Percentiles rank a stretch among this genome's conserved stretches.
Evolutionary conservation across 2,797 vertebrate species (phyloP).

Genomic region (Cyclopterus lumpus): DNA sequence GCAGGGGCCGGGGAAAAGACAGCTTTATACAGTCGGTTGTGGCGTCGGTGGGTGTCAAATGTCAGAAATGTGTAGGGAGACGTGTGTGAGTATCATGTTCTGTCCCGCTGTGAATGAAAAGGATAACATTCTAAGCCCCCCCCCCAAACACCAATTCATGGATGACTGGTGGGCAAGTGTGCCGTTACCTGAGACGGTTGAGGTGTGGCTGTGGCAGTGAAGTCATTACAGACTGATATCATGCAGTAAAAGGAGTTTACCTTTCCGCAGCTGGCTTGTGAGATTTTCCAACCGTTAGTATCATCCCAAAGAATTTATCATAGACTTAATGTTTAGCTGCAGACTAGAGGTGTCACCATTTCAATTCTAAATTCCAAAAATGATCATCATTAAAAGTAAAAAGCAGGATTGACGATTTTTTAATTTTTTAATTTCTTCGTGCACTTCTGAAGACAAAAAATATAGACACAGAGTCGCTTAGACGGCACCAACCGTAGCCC

Average conservation of each 20-base stretch:
- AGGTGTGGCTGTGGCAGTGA: conserved; percentile 27
- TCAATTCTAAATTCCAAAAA: not conserved
- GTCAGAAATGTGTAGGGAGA: conserved; percentile 63
- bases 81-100: conserved; percentile 58
- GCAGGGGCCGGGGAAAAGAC: not conserved
- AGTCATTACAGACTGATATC: conserved; percentile 28
- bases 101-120: conserved; percentile 56
- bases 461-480: too few relatives aligned
- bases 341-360: not conserved
- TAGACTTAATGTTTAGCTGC: not conserved
- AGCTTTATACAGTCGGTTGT: conserved; percentile 5
- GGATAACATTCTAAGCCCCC: conserved; percentile 32
- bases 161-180: conserved; percentile 34
- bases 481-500: too few relatives aligned
- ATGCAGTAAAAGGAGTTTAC: not conserved
- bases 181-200: conserved; percentile 65
- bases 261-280: not conserved
- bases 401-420: too few relatives aligned
- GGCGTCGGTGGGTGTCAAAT: conserved; percentile 49
- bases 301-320: not conserved
- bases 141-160: conserved; percentile 52
- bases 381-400: too few relatives aligned
- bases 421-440: too few relatives aligned
- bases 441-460: too few relatives aligned
- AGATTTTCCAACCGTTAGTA: not conserved